Evolutionary conservation across 2,113 vertebrate species (phyloP), one percentile per base, ranked within the genome.

Genomic region (Podocnemis expansa): DNA sequence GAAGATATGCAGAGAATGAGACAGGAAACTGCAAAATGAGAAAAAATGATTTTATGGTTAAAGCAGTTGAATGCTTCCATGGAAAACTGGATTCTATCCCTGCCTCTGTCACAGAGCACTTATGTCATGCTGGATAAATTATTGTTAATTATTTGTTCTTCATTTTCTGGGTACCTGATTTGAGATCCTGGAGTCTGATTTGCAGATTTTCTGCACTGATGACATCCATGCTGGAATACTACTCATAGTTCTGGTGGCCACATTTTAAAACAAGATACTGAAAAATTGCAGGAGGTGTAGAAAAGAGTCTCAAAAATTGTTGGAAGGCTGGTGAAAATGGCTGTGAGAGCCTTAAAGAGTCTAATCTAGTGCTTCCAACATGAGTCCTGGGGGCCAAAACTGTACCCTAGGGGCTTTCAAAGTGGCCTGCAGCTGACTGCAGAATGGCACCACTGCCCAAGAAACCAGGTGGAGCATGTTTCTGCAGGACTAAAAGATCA

Each of bases 1-100:
- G 85, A 95, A 95, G 96, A 92, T 17, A 67, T 58, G 82, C 80
- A 89, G 54, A 90, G 95, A 94, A 94, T 67, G 90, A 93, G 75
- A 89, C 93, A 95, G 58, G 24, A 67, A 92, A 41, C 54, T 94
- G 79, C 55, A 84, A 89, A 88, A 95, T 78, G 86, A 85, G 83
- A 91, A 95, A 70, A 38, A 24, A 24, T 70, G 78, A 83, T 94
- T 67, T 88, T 58, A 94, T 89, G 87, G 92, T 86, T 95, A 88
- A 95, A 67, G 58, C 51, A 96, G 75, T 41, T 92, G 83, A 93
- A 94, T 95, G 60, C 45, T 45, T 85, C 58, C 54, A 54, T 55
- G 89, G 79, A 80, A 79, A 94, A 92, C 49, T 73, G n/a, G 58
- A 78, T 89, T 89, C 55, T 90, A n/a, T 75, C 78, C 38, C 79